Base-by-base conservation (phyloP, 2,797 vertebrate species). In the Aeoliscus strigatus region DNA sequence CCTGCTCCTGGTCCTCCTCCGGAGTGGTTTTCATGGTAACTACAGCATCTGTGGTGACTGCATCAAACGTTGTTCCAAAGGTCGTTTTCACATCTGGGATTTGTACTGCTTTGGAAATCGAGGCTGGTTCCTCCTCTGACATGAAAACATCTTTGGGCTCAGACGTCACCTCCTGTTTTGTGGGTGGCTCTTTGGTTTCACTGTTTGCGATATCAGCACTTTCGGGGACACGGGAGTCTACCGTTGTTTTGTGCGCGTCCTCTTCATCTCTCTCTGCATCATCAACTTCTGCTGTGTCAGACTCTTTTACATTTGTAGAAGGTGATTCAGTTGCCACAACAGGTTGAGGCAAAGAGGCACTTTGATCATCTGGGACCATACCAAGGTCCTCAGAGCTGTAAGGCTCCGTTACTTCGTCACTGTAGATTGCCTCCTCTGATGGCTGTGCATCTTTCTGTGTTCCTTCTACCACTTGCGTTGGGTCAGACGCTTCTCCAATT, bases 11-110 rank as follows among this genome's bases (percentile, higher is more conserved):
- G 0, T 90, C 87, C 29, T 89, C 86, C 61, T 84, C 49, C 0
- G 88, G 81, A 0, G 91, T 92, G 7, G 92, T 86, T 38, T 84
- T 88, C 14, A 39, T 80, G 6, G 93, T 96, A 13, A 86, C 72
- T 64, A 93, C 90, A 3, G 93, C 91, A 40, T 93, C 87, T 0
- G 91, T 89, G 11, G 85, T 77, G 14, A 93, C 41, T 0, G 89
- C 93, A 61, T 97, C 94, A 17, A 89, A 90, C 3, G 92, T 95
- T 28, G 88, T 84, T 31, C 89, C 92, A 41, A 92, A 62, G 8
- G 87, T 89, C 4, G 91, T 93, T 86, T 91, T 87, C 47, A 93
- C 63, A 33, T 86, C 60, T 1, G 88, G 68, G 48, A 88, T 81
- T 42, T 82, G 70, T 32, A 79, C 81, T 34, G 73, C 86, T 50